Base-by-base conservation (phyloP, 1,140 invertebrate genomes). In the Nomia melanderi region DNA sequence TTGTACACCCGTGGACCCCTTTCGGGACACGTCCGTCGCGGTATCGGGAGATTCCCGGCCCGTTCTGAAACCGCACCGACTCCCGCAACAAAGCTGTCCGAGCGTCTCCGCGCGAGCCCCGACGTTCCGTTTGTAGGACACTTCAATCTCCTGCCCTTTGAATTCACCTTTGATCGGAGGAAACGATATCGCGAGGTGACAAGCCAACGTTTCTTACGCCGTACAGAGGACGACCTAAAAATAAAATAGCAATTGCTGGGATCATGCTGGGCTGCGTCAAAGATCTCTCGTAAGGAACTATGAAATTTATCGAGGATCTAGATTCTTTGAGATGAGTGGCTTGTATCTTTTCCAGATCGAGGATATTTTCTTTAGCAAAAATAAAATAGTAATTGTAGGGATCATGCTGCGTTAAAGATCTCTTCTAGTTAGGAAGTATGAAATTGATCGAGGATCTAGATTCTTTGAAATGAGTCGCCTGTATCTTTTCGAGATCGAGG, bases 61-160 rank as follows among this genome's bases (percentile, higher is more conserved):
- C 53, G n/a, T 50, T n/a, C 25, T 20, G 14, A 7, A 44, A 31
- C n/a, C 33, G 23, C 44, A n/a, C 27, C 33, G 20, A 64, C 39
- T 17, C 9, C 31, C 29, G 4, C 25, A 27, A 75, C 65, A 76
- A 76, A 76, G 23, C 23, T 27, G 7, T 29, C 23, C 9, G 54
- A 12, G 27, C 27, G 8, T n/a, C 6, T 29, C 5, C 9, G 3
- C n/a, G 5, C 27, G 14, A 27, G 64, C 27, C 39, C n/a, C 29
- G 53, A 39, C 20, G 17, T 57, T 57, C 33, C 73, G 73, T 59
- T 76, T 59, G 65, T 33, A 20, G 41, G 73, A 67, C 73, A 69
- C 65, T 76, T 69, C 73, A 69, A 76, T 76, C 73, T 69, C 65
- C 73, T 69, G 33, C n/a, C 65, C 65, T 76, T 76, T 76, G 73